Evolutionary conservation across 2,888 invertebrate genomes (phyloP), one percentile per base, ranked within the genome.

Genomic region (Hirtodrosophila histrioides): DNA sequence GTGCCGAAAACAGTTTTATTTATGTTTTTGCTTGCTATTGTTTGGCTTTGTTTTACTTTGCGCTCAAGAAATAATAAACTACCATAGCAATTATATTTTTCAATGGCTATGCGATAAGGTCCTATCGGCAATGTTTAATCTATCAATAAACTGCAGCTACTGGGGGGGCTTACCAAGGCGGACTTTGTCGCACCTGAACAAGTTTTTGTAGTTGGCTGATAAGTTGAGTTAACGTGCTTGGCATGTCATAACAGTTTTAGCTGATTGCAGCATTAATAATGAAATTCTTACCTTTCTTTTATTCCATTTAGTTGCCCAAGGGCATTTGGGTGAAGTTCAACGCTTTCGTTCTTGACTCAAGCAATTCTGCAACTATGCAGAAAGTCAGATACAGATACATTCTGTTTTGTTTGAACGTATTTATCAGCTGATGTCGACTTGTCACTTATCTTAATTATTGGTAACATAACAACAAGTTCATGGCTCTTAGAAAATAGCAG

Each of bases 271-370:
- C 48, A 53, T 43, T 43, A 17, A 48, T 43, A 36, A 27, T 55
- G 39, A 51, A 77, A 51, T 79, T 57, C 51, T 71, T 48, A 61
- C 41, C 83, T 82, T 75, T 65, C 44, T 64, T 50, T 60, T 50
- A 6, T 3, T 31, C 31, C 49, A 54, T 50, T 48, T 23, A 27
- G 48, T 63, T 79, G 49, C 6, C 37, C 71, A 83, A 67, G 79
- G 84, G 43, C 80, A 68, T 44, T 39, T 24, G 39, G 41, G 37
- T 74, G 74, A 79, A 79, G 83, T 74, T 79, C 71, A 77, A 50
- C 48, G 67, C 36, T 56, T 48, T 62, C 36, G 50, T 57, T 60
- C 74, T 66, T 79, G 65, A 51, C 31, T 50, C 43, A 5, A 37
- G 44, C 39, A 62, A 50, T n/a, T 73, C 49, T 61, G 75, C 77